Base-by-base conservation (phyloP, 2,888 invertebrate genomes). In the Spodoptera picta region DNA sequence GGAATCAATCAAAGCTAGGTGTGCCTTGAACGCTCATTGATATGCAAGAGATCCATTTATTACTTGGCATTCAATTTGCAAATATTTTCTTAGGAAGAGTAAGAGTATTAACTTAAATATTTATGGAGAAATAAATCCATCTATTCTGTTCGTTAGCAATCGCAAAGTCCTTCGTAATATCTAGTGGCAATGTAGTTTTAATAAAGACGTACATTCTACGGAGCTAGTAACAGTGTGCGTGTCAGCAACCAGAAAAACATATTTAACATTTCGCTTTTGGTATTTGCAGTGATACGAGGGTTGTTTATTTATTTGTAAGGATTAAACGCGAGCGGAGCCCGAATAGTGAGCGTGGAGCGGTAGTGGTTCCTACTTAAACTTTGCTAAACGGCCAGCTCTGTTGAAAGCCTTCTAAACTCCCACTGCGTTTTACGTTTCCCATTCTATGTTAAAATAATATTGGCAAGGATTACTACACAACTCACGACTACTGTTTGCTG, bases 21-120 rank as follows among this genome's bases (percentile, higher is more conserved):
- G 87, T 80, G 84, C 80, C 85, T 83, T 77, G 75, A 83, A 80
- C 77, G 79, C 87, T 92, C 88, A 92, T 92, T 92, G 85, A 89
- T 89, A 92, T 92, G 91, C 90, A 91, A 88, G 90, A 83, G 86
- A 85, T 88, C 83, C 88, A 87, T 92, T 82, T 91, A 91, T 91
- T 92, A 87, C 88, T 84, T 84, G 84, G 85, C 87, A 88, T 90
- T 90, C 87, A 88, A 90, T 92, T 88, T 87, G 79, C 82, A 83
- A 82, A 70, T 81, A 82, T 87, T 88, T 87, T 83, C 83, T 85
- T 83, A 82, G 78, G 81, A 85, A 70, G 45, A 75, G 59, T 57
- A 56, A 73, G 62, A 67, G 62, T 59, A 67, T 74, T 74, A 64
- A 69, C 60, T 65, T 49, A 63, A 62, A 76, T 67, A 73, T 79